A percentile compares a stretch with the other conserved stretches of the same genome.
Evolutionary conservation across 2,888 invertebrate species (phyloP).

Genomic region (Argyresthia goedartella): DNA sequence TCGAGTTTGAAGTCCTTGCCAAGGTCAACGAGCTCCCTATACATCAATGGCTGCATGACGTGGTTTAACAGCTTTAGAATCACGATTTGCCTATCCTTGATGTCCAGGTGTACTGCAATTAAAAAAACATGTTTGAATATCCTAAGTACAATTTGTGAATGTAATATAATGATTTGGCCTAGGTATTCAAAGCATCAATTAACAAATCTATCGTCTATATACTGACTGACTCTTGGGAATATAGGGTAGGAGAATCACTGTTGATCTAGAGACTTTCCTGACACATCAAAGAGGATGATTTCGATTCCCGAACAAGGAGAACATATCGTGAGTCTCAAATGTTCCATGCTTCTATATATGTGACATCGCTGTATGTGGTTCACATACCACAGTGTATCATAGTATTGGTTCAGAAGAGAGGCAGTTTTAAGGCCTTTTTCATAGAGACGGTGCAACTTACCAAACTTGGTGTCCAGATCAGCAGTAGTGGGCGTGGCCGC

Average conservation of each 20-base stretch:
- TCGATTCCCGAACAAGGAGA: too few relatives aligned
- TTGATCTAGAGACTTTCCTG: not conserved
- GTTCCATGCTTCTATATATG: too few relatives aligned
- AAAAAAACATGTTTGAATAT: not conserved
- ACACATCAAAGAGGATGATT: not conserved
- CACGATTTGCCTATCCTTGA: not conserved
- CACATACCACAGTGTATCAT: too few relatives aligned
- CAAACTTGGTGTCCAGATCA: constrained; percentile 28
- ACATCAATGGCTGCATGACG: too few relatives aligned
- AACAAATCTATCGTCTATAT: not conserved
- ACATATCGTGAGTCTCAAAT: too few relatives aligned
- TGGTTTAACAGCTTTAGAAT: too few relatives aligned
- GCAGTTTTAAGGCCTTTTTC: not conserved
- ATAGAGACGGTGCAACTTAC: constrained; percentile 23
- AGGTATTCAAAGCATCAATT: not conserved
- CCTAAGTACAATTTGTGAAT: too few relatives aligned
- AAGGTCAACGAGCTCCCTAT: too few relatives aligned
- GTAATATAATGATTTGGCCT: not conserved
- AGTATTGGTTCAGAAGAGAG: too few relatives aligned
- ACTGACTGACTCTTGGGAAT: not conserved
- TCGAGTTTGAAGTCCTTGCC: too few relatives aligned
- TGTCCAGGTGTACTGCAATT: not conserved
- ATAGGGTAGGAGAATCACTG: not conserved
- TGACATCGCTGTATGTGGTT: too few relatives aligned
- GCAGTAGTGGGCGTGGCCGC: constrained; percentile 35